Percentiles rank a stretch among this genome's conserved stretches.
phyloP scores from a whole-genome alignment of 2,888 invertebrate genomes.

The Flexamia atlantica region DNA sequence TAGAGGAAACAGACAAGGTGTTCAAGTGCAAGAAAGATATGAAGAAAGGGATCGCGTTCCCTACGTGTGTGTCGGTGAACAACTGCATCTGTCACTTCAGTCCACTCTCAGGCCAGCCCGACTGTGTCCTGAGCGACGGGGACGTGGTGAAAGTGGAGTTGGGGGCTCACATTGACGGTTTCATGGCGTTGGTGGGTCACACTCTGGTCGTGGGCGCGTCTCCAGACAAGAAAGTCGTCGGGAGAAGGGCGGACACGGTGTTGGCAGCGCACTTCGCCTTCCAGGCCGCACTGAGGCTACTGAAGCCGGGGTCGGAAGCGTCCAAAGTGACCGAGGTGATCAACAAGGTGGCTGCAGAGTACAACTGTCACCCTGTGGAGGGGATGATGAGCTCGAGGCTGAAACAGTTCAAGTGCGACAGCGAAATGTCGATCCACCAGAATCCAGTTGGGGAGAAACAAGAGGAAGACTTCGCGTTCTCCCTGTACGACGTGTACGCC shows the following conservation, averaged over 20 bases:
- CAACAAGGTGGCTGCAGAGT: slow-evolving; percentile 94
- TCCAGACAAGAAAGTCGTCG: slow-evolving; percentile 86
- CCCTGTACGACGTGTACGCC: slow-evolving; percentile 98
- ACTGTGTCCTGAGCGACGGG: slow-evolving; percentile 90
- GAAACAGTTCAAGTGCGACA: slow-evolving; percentile 97
- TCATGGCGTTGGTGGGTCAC: slow-evolving; percentile 98
- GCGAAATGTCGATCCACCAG: slow-evolving; percentile 97
- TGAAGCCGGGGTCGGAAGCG: slow-evolving; percentile 95
- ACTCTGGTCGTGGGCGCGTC: slow-evolving; percentile 93
- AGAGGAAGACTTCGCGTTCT: slow-evolving; percentile 97
- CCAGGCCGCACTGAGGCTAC: slow-evolving; percentile 95
- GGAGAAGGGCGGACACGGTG: slow-evolving; percentile 96
- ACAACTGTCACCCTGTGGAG: slow-evolving; percentile 98
- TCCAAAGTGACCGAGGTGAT: slow-evolving; percentile 94
- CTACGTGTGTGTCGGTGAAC: slow-evolving; percentile 98
- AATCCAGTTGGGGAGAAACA: slow-evolving; percentile 98
- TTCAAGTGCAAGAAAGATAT: slow-evolving; percentile 99
- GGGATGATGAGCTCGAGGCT: slow-evolving; percentile 97
- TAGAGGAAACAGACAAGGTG: slow-evolving; percentile 96
- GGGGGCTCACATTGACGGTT: slow-evolving; percentile 99
- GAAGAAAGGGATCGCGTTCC: slow-evolving; percentile 98
- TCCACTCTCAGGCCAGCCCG: slow-evolving; percentile 95
- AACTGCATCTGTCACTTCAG: slow-evolving; percentile 99
- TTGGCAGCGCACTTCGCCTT: slow-evolving; percentile 97
- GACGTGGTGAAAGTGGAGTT: slow-evolving; percentile 99